These are phyloP conservation scores for Fulica atra DNA, from an alignment of 2,113 vertebrate genomes.

Conservation along the genomic window DNA sequence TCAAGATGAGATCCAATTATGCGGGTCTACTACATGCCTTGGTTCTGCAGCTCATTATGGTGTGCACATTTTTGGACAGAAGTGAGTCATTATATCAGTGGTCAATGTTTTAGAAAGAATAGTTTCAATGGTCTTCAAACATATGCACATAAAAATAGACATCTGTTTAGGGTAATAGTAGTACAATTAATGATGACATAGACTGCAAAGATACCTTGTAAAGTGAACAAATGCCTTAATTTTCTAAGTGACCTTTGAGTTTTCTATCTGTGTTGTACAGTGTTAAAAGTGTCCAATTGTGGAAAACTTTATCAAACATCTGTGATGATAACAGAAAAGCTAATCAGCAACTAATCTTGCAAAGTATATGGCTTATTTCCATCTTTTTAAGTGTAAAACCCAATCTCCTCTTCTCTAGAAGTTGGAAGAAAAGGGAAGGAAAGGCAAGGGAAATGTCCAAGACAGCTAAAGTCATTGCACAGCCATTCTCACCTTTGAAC, in stretches of 20 bases:
- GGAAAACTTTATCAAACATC: not conserved
- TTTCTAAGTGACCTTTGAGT: not conserved
- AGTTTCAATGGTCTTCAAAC: not conserved
- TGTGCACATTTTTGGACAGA: not conserved
- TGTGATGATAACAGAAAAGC: not conserved
- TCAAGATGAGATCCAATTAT: not conserved
- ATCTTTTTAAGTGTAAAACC: not conserved
- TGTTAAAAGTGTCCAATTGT: not conserved
- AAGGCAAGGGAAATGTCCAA: not conserved
- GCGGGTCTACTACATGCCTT: not conserved
- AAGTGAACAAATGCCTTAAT: not conserved
- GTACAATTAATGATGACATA: not conserved
- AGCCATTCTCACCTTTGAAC: not conserved
- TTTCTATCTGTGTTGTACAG: not conserved
- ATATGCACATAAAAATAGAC: not conserved
- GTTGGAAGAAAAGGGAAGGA: not conserved
- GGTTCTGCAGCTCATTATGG: conserved; percentile 6
- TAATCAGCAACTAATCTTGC: not conserved
- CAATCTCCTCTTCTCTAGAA: not conserved
- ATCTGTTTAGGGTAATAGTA: not conserved
- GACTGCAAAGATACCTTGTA: not conserved
- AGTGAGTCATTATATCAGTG: not conserved
- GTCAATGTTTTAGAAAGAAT: not conserved
- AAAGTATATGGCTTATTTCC: not conserved
- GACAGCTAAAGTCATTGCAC: not conserved